Percentiles rank a stretch among this genome's conserved stretches.
These are phyloP conservation scores for Acanthosepion lycidas DNA, from an alignment of 2,888 invertebrate species.

Conservation along the genomic window DNA sequence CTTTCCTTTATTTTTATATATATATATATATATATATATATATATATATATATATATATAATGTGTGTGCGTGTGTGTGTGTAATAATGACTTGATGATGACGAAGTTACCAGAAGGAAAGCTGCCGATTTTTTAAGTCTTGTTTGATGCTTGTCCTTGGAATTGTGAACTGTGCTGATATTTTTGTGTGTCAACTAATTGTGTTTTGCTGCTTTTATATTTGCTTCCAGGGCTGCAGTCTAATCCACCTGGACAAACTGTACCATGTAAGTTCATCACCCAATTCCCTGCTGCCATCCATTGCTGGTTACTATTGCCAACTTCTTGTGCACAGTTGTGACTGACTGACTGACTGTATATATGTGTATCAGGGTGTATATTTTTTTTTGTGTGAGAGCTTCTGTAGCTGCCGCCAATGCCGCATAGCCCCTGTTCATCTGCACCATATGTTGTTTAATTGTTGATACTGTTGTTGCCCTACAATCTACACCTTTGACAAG, in stretches of 20 bases:
- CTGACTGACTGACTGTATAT: not conserved
- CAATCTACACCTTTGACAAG: not conserved
- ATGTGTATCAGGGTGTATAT: not conserved
- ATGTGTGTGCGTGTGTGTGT: slow-evolving; percentile 35
- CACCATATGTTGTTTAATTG: slow-evolving; percentile 45
- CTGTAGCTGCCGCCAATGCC: slow-evolving; percentile 44
- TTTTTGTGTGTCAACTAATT: slow-evolving; percentile 54
- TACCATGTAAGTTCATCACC: slow-evolving; percentile 62
- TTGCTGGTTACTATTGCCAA: slow-evolving; percentile 46
- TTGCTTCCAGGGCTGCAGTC: slow-evolving; percentile 61
- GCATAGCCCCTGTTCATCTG: slow-evolving; percentile 34
- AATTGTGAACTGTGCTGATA: slow-evolving; percentile 41
- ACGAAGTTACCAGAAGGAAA: not conserved
- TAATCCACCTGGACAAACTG: slow-evolving; percentile 61
- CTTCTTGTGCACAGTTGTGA: slow-evolving; percentile 42
- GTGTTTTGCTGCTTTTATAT: slow-evolving; percentile 49
- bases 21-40: too few relatives aligned
- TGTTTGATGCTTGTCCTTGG: slow-evolving; percentile 41
- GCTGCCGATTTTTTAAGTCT: slow-evolving; percentile 48
- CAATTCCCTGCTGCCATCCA: slow-evolving; percentile 41
- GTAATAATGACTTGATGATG: slow-evolving; percentile 47
- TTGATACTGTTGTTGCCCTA: slow-evolving; percentile 41
- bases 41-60: too few relatives aligned
- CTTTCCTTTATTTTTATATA: not conserved
- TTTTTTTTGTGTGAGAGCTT: slow-evolving; percentile 41